Evolutionary conservation across 2,797 vertebrate species (phyloP).

Genomic region (Philypnodon macrostomus): DNA sequence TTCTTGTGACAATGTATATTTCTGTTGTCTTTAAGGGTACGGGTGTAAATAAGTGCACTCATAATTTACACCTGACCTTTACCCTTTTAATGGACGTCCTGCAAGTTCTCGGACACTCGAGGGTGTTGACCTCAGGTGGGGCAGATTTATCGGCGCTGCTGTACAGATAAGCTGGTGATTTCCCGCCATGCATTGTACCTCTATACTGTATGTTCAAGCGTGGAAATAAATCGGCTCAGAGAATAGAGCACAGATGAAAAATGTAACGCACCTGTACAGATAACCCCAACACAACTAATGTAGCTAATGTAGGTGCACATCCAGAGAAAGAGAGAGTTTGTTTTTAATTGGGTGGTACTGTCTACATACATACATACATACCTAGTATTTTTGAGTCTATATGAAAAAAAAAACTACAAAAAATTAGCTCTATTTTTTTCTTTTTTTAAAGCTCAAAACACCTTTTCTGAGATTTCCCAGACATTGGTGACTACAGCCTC

Average conservation of each 20-base stretch:
- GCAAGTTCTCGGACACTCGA: constrained; percentile 29
- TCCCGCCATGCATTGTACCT: not conserved
- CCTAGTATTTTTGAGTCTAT: no score
- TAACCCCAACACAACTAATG: constrained; percentile 1
- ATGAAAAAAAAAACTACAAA: no score
- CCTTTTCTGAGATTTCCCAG: no score
- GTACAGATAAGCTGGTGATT: constrained; percentile 7
- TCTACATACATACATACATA: no score
- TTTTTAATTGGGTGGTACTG: no score
- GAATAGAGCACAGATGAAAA: constrained; percentile 14
- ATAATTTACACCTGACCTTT: constrained; percentile 34
- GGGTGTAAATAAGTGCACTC: constrained; percentile 29
- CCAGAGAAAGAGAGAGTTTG: no score
- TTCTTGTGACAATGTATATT: constrained; percentile 36
- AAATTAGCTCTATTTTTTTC: no score
- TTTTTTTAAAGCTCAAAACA: no score
- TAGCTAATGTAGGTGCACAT: constrained; percentile 25
- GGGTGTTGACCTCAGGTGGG: constrained; percentile 26
- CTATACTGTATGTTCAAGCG: constrained; percentile 4
- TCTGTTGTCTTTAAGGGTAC: constrained; percentile 32
- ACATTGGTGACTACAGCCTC: no score
- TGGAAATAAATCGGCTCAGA: constrained; percentile 15
- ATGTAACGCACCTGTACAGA: constrained; percentile 9
- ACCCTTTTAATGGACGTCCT: constrained; percentile 43
- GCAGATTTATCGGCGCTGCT: constrained; percentile 22